Percentiles rank a stretch among this genome's conserved stretches.
These are phyloP conservation scores for Norana najaformis DNA, from an alignment of 2,888 invertebrate species.

Conservation along the genomic window DNA sequence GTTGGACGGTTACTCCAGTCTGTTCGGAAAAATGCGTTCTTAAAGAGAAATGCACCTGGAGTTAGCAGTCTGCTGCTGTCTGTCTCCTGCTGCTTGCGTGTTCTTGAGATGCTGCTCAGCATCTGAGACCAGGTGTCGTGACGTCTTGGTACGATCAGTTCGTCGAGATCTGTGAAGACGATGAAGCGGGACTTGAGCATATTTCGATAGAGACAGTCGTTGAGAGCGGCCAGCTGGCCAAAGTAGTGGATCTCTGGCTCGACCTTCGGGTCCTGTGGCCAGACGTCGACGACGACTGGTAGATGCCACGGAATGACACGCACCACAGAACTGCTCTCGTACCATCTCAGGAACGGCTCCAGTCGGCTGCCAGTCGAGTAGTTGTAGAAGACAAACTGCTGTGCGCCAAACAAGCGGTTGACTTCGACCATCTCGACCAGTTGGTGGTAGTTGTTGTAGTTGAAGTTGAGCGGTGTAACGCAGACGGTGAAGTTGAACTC, in stretches of 20 bases:
- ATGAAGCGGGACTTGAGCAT: conserved; percentile 42
- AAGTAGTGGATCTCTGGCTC: conserved; percentile 45
- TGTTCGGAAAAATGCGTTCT: conserved; percentile 81
- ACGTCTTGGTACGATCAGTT: conserved; percentile 40
- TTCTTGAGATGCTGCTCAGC: conserved; percentile 25
- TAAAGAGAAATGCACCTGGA: conserved; percentile 84
- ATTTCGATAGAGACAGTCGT: conserved; percentile 46
- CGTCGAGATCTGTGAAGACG: conserved; percentile 44
- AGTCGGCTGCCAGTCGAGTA: conserved; percentile 36
- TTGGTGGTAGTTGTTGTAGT: conserved; percentile 37
- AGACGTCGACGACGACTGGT: conserved; percentile 39
- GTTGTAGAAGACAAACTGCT: conserved; percentile 44
- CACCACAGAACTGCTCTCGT: conserved; percentile 37
- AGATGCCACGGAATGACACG: conserved; percentile 42
- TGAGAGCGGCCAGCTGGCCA: conserved; percentile 43
- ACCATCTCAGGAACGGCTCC: conserved; percentile 32
- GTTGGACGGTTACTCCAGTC: conserved; percentile 71
- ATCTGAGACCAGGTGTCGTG: conserved; percentile 36
- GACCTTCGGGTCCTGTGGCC: conserved; percentile 30
- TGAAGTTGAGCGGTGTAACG: conserved; percentile 41
- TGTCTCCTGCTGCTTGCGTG: background rate
- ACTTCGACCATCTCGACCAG: conserved; percentile 44
- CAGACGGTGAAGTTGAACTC: conserved; percentile 42
- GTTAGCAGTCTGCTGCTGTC: background rate
- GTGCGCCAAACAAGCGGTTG: conserved; percentile 44